phyloP scores from a whole-genome alignment of 2,797 vertebrate species.

The Echeneis naucrates region DNA sequence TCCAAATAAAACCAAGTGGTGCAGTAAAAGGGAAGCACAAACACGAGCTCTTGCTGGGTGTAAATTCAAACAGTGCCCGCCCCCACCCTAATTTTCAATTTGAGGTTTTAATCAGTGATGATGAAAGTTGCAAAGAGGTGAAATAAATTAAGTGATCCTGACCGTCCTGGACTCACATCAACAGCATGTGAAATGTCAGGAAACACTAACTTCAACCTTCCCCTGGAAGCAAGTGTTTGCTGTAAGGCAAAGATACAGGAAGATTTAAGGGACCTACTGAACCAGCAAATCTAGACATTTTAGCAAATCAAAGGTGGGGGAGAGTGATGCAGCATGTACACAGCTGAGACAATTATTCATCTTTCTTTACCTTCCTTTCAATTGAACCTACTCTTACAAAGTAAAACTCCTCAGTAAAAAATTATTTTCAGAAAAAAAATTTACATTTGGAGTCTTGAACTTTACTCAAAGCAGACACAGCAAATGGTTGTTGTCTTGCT shows the following conservation, averaged over 20 bases:
- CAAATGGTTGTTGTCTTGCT: constrained; percentile 18
- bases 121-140: constrained; percentile 7
- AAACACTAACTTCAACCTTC: constrained; percentile 40
- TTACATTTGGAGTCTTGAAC: not conserved
- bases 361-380: not conserved
- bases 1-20: constrained; percentile 34
- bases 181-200: constrained; percentile 43
- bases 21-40: constrained; percentile 44
- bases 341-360: not conserved
- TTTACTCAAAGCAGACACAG: constrained; percentile 7
- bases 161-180: not conserved
- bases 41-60: constrained; percentile 14
- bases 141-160: constrained; percentile 1
- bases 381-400: not conserved
- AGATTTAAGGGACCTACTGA: constrained; percentile 21
- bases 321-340: not conserved
- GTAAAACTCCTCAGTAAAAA: not conserved
- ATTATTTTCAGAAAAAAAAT: not conserved
- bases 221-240: constrained; percentile 35
- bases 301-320: constrained; percentile 27
- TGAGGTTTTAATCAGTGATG: constrained; percentile 30
- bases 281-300: constrained; percentile 25
- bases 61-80: constrained; percentile 47
- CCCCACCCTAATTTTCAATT: constrained; percentile 3
- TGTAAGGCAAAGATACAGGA: constrained; percentile 11